Percentiles rank a stretch among this genome's conserved stretches.
Evolutionary conservation across 2,797 vertebrate species (phyloP).

Genomic region (Leuciscus waleckii): DNA sequence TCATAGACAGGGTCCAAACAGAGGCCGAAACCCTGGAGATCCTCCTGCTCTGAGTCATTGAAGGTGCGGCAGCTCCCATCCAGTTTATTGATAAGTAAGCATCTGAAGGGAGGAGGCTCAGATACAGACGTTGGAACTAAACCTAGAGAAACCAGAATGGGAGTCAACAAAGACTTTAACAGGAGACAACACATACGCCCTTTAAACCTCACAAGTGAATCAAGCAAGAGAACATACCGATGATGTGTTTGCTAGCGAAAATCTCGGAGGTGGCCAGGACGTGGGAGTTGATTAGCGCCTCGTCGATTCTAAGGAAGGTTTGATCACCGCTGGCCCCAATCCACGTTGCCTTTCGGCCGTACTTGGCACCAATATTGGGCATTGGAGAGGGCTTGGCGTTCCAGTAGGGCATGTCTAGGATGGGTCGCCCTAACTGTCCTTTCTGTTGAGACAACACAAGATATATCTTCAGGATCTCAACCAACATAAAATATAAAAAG

Average conservation of each 20-base stretch:
- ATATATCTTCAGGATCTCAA: not conserved
- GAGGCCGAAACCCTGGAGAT: slow-evolving; percentile 95
- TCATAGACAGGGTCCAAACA: slow-evolving; percentile 99
- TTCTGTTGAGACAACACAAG: slow-evolving; percentile 79
- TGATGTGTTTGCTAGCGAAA: slow-evolving; percentile 98
- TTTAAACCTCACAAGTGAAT: not conserved
- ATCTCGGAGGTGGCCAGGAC: slow-evolving; percentile 98
- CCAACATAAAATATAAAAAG: not conserved
- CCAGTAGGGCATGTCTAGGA: slow-evolving; percentile 98
- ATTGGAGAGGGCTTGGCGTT: slow-evolving; percentile 97
- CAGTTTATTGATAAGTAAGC: slow-evolving; percentile 97
- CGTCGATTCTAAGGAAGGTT: slow-evolving; percentile 96
- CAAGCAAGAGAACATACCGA: slow-evolving; percentile 74
- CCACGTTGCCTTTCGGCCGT: slow-evolving; percentile 97
- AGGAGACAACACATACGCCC: not conserved
- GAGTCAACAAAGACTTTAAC: not conserved
- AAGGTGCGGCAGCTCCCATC: slow-evolving; percentile 99
- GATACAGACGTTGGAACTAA: slow-evolving; percentile 94
- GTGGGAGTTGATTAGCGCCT: slow-evolving; percentile 98
- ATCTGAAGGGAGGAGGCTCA: slow-evolving; percentile 97
- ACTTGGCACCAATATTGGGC: slow-evolving; percentile 98
- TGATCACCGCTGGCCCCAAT: slow-evolving; percentile 98
- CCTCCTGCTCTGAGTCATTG: slow-evolving; percentile 98
- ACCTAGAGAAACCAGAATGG: slow-evolving; percentile 71
- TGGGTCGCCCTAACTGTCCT: slow-evolving; percentile 96